phyloP scores from a whole-genome alignment of 2,113 vertebrate genomes.

The Forbesichthys agassizii region DNA sequence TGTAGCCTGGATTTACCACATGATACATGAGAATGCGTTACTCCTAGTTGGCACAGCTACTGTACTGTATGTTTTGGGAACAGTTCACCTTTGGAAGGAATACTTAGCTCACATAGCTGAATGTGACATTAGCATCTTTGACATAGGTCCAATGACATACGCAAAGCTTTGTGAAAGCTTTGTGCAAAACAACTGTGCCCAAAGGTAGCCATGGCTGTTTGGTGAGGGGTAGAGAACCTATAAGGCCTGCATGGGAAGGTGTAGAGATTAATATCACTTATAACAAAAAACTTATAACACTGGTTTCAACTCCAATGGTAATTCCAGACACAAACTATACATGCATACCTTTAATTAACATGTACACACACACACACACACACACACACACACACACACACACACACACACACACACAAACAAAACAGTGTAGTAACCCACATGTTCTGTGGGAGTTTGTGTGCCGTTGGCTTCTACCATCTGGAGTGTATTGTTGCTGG shows the following conservation, averaged over 20 bases:
- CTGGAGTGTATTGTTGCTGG: constrained; percentile 24
- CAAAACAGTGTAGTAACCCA: constrained; percentile 3
- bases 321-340: too few species aligned
- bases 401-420: constrained; percentile 2
- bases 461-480: constrained; percentile 20
- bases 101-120: constrained; percentile 7
- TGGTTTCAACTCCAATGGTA: too few species aligned
- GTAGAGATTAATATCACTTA: too few species aligned
- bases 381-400: constrained; percentile 5
- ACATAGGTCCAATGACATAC: not conserved
- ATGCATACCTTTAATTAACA: not conserved
- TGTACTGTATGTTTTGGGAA: constrained; percentile 39
- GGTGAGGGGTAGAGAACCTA: too few species aligned
- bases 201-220: too few species aligned
- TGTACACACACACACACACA: not conserved
- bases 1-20: constrained; percentile 34
- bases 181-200: too few species aligned
- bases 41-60: constrained; percentile 50
- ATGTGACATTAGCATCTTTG: constrained; percentile 6
- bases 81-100: constrained; percentile 55
- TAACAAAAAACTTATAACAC: too few species aligned
- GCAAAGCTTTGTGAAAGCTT: too few species aligned
- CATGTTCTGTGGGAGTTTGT: constrained; percentile 8
- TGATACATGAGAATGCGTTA: constrained; percentile 55
- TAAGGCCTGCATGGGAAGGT: too few species aligned